Percentiles rank a stretch among this genome's conserved stretches.
Conservation (phyloP, 2,797 vertebrate species). For the Myotis myotis region DNA sequence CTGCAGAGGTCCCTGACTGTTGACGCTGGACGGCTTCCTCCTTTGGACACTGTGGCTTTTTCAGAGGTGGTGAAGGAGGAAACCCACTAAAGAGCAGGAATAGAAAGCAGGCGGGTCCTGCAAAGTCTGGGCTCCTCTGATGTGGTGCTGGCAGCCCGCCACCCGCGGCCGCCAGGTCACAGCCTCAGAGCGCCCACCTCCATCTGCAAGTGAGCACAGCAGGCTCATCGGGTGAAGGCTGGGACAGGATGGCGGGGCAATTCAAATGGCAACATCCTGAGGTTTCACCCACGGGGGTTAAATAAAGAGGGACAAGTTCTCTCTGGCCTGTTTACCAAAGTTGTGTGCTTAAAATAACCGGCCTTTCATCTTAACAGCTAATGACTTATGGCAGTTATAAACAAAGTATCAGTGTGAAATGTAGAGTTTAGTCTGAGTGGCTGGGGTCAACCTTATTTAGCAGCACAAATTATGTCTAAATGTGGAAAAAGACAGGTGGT, state of each 20-base stretch:
- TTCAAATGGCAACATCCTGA: slow-evolving; percentile 41
- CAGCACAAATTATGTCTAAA: slow-evolving; percentile 71
- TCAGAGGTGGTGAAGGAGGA: slow-evolving; percentile 62
- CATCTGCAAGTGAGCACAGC: background rate
- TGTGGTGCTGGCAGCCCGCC: background rate
- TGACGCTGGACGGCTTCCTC: background rate
- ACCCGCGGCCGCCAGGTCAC: background rate
- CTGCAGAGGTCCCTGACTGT: background rate
- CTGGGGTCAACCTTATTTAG: slow-evolving; percentile 57
- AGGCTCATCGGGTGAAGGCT: background rate
- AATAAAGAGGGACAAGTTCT: slow-evolving; percentile 40
- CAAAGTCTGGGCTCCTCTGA: background rate
- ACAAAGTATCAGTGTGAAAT: slow-evolving; percentile 54
- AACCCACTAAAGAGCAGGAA: slow-evolving; percentile 59
- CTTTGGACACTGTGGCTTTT: slow-evolving; percentile 53
- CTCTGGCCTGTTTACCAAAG: background rate
- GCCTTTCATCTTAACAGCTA: slow-evolving; percentile 32
- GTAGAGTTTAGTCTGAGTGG: slow-evolving; percentile 40
- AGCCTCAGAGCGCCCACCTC: background rate
- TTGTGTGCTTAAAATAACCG: slow-evolving; percentile 51
- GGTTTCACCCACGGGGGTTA: background rate
- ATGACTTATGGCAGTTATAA: slow-evolving; percentile 57
- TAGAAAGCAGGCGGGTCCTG: background rate
- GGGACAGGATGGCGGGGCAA: background rate
- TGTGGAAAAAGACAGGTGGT: slow-evolving; percentile 63